phyloP scores from a whole-genome alignment of 2,113 vertebrate genomes.

The Mionectes macconnelli region DNA sequence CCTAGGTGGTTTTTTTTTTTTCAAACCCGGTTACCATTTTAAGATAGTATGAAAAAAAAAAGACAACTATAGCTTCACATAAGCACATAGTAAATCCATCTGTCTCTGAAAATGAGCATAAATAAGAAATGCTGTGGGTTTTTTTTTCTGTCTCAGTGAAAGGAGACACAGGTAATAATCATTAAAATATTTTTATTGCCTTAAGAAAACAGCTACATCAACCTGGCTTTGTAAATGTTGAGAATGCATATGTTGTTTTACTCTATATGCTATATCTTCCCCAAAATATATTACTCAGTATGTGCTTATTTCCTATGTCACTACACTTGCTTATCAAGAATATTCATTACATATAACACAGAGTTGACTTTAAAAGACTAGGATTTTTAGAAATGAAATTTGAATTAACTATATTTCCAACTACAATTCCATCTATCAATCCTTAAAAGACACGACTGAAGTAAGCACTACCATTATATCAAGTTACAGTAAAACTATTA shows the following conservation, averaged over 20 bases:
- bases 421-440: background rate
- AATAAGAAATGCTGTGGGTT: background rate
- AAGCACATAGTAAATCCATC: background rate
- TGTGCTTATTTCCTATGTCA: background rate
- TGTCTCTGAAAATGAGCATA: background rate
- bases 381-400: background rate
- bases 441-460: background rate
- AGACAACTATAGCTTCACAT: background rate
- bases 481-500: background rate
- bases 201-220: background rate
- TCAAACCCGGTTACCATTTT: background rate
- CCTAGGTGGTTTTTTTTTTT: background rate
- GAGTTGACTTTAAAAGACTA: background rate
- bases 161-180: background rate
- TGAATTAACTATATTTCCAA: background rate
- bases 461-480: background rate
- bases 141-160: background rate
- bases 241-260: background rate
- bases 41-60: background rate
- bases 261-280: background rate
- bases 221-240: background rate
- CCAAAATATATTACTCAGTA: background rate
- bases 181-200: background rate
- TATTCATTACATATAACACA: background rate
- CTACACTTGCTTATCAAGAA: background rate